Evolutionary conservation across 2,888 invertebrate genomes (phyloP).

Genomic region (Punctoribates punctum): DNA sequence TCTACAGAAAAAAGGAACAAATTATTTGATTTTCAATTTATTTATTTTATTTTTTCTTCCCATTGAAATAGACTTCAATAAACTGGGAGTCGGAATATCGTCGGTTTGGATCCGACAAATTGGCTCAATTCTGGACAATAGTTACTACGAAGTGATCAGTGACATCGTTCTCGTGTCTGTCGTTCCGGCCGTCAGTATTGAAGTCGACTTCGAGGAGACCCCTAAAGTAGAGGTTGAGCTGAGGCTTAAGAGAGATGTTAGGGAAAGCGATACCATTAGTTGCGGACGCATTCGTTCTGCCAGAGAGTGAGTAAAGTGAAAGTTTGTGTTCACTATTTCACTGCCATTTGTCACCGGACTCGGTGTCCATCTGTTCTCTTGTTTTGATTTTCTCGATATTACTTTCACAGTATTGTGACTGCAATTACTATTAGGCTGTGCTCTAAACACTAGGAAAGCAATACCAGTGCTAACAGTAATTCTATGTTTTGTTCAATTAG

Average conservation of each 20-base stretch:
- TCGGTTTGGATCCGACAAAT: slow-evolving; percentile 37
- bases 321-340: slow-evolving; percentile 25
- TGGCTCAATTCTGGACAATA: slow-evolving; percentile 35
- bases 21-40: background rate
- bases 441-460: background rate
- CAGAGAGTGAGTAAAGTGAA: slow-evolving; percentile 31
- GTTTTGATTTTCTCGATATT: background rate
- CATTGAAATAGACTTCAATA: slow-evolving; percentile 36
- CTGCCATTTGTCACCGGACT: slow-evolving; percentile 5
- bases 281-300: slow-evolving; percentile 31
- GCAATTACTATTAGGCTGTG: background rate
- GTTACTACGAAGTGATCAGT: slow-evolving; percentile 34
- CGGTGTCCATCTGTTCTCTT: slow-evolving; percentile 13
- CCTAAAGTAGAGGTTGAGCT: slow-evolving; percentile 43
- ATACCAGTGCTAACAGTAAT: slow-evolving; percentile 11
- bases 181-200: slow-evolving; percentile 44
- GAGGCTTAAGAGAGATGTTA: slow-evolving; percentile 17
- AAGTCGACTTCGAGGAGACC: slow-evolving; percentile 42
- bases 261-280: slow-evolving; percentile 19
- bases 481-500: slow-evolving; percentile 17
- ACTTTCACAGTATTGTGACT: background rate
- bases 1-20: no score
- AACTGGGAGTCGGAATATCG: slow-evolving; percentile 42
- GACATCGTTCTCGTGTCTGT: slow-evolving; percentile 42
- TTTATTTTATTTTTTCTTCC: background rate